These are phyloP conservation scores for Mayetiola destructor DNA, from an alignment of 2,888 invertebrate species.

Conservation along the genomic window DNA sequence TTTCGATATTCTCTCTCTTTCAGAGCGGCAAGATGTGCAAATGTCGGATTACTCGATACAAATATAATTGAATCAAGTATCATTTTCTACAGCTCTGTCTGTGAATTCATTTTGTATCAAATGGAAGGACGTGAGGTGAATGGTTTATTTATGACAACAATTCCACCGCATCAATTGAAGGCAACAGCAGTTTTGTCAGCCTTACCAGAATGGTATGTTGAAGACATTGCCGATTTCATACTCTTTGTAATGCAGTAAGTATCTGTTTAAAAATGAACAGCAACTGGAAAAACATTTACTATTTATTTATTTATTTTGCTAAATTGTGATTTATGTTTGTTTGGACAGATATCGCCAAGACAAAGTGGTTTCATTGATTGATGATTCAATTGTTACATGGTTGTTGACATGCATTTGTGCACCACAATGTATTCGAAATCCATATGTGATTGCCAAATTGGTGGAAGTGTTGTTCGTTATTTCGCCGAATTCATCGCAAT, in stretches of 20 bases:
- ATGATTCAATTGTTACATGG: constrained; percentile 75
- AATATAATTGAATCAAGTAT: constrained; percentile 66
- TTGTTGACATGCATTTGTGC: constrained; percentile 80
- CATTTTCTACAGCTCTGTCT: constrained; percentile 75
- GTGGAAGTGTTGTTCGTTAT: constrained; percentile 79
- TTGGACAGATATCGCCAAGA: constrained; percentile 53
- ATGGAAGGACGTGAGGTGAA: constrained; percentile 42
- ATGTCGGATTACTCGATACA: constrained; percentile 76
- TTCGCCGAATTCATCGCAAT: constrained; percentile 48
- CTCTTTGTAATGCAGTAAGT: constrained; percentile 85
- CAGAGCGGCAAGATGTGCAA: constrained; percentile 82
- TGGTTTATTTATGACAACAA: constrained; percentile 35
- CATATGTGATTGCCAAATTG: constrained; percentile 91
- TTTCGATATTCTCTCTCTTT: background rate
- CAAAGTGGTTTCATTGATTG: constrained; percentile 59
- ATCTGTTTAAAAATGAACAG: too few relatives aligned
- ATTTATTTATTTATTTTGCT: too few relatives aligned
- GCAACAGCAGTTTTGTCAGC: constrained; percentile 68
- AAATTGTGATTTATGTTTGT: constrained; percentile 6
- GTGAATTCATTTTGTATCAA: constrained; percentile 58
- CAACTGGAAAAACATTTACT: too few relatives aligned
- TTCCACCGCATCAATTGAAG: constrained; percentile 44
- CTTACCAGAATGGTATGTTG: constrained; percentile 93
- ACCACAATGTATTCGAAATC: constrained; percentile 84
- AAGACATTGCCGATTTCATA: constrained; percentile 93